Evolutionary conservation across 2,888 invertebrate genomes (phyloP), one percentile per base, ranked within the genome.

Genomic region (Cantharis nigra): DNA sequence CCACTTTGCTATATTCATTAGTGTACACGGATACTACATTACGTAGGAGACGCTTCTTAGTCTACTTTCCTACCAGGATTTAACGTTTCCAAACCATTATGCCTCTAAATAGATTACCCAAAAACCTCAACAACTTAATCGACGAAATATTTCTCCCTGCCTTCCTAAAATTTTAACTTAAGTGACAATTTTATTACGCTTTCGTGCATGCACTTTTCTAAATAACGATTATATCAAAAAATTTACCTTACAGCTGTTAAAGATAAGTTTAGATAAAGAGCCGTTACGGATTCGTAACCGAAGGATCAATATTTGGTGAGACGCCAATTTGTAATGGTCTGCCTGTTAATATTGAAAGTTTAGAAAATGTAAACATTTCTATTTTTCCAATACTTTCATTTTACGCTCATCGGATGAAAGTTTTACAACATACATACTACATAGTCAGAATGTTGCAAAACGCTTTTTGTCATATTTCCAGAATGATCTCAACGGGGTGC

Each of bases 21-120:
- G 74, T 75, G 70, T 75, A 80, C 80, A 80, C 71, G 80, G 73
- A 78, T 76, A 76, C 80, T 71, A 80, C 79, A 80, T 80, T 80
- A 79, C 72, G 65, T 67, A 67, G 23, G 20, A 67, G 65, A 67
- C 65, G 20, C 65, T 67, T 67, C 76, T 74, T 74, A 69, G 69
- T 74, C 63, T 69, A 69, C 69, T 49, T 70, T 74, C 69, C 26
- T 16, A 28, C 20, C 23, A 30, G 26, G 69, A 20, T 74, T 74
- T 67, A 69, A 20, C 26, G 18, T 33, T 33, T 62, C 20, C 62
- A 70, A 62, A 62, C 69, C 70, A 70, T 63, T 74, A 33, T 26
- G 28, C 18, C 63, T 70, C 23, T 74, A 74, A 74, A 74, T 70
- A 62, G 26, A 70, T 74, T 74, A 70, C 23, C 49, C 26, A 14